Evolutionary conservation across 2,888 invertebrate species (phyloP), one percentile per base, ranked within the genome.

Genomic region (Drosophila conformis): DNA sequence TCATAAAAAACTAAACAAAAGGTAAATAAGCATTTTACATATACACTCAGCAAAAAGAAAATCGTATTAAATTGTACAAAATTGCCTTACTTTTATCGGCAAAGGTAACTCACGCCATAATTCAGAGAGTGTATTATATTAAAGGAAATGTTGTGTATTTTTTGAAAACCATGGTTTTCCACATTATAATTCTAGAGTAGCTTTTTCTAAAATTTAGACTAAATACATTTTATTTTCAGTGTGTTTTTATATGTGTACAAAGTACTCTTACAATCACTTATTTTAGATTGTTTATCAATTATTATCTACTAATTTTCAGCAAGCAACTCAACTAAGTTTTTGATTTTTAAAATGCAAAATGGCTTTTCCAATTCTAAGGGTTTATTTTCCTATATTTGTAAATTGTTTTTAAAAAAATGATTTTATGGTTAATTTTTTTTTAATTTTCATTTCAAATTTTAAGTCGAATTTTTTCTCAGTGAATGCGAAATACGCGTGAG

Each of bases 1-100:
- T 79, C 82, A 85, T 85, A 76, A 87, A 63, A 42, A 62, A 64
- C 58, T 46, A 74, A 42, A 66, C 59, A 57, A n/a, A 13, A 69
- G 42, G 31, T 8, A 35, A 35, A 31, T 4, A 56, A 11, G 2
- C 27, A 59, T 25, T 15, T 25, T 27, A 10, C 18, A 27, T 18
- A 27, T 42, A 56, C 57, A 38, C 52, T 58, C 15, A 46, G 46
- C 25, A 15, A 25, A 25, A 25, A 46, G 46, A 15, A 46, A 8
- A 8, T 25, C 46, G 7, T 4, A 15, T 46, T 25, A 15, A 25
- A 46, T 25, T 7, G 0, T 4, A 6, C 3, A 21, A 21, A 42
- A 40, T n/a, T 0, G 10, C 0, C 4, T 2, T 2, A n/a, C 10
- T n/a, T 40, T n/a, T 40, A 2, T n/a, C 10, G n/a, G 40, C 10